A percentile compares a stretch with the other conserved stretches of the same genome.
phyloP scores from a whole-genome alignment of 2,888 invertebrate genomes.

The Drosophila pegasa region DNA sequence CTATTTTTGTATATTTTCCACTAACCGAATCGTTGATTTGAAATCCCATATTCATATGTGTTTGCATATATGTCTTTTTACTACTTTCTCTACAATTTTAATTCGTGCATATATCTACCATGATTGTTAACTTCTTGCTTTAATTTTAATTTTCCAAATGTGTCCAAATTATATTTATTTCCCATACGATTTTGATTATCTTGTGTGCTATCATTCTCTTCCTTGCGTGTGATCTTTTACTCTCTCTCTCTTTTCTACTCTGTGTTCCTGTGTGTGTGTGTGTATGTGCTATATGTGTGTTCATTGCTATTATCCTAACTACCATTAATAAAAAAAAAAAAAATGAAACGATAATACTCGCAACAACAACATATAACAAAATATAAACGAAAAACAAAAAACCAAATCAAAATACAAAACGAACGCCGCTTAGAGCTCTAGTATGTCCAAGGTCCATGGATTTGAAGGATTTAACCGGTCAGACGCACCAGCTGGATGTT shows the following conservation, averaged over 20 bases:
- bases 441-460: slow-evolving; percentile 86
- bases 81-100: background rate
- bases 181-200: slow-evolving; percentile 45
- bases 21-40: slow-evolving; percentile 22
- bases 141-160: slow-evolving; percentile 7
- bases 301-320: slow-evolving; percentile 65
- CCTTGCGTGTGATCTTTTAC: slow-evolving; percentile 62
- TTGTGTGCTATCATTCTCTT: slow-evolving; percentile 18
- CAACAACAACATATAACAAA: slow-evolving; percentile 52
- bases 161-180: slow-evolving; percentile 25
- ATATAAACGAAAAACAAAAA: slow-evolving; percentile 46
- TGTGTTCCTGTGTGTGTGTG: slow-evolving; percentile 65
- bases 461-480: slow-evolving; percentile 86
- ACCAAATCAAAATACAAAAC: slow-evolving; percentile 60
- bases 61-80: background rate
- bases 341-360: slow-evolving; percentile 51
- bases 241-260: slow-evolving; percentile 67
- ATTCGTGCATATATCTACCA: background rate
- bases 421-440: slow-evolving; percentile 85
- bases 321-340: slow-evolving; percentile 55
- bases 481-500: slow-evolving; percentile 89
- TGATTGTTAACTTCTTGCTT: slow-evolving; percentile 9
- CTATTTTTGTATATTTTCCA: slow-evolving; percentile 32
- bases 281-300: slow-evolving; percentile 74
- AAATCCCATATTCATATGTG: slow-evolving; percentile 15